phyloP scores from a whole-genome alignment of 2,888 invertebrate species.

The Steinernema scapterisci region DNA sequence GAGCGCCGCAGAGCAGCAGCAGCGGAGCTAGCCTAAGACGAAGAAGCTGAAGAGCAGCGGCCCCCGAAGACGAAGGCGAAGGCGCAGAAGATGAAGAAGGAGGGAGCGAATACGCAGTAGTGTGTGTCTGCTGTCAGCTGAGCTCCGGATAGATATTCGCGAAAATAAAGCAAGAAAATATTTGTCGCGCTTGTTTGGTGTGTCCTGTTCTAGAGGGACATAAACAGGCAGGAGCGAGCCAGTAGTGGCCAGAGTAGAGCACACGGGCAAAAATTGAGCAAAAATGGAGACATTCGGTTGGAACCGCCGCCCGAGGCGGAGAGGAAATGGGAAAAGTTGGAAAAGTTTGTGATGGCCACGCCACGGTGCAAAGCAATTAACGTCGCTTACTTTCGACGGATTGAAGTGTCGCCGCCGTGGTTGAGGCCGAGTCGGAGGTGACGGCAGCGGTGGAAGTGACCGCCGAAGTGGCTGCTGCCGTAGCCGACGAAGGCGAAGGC shows the following conservation, averaged over 20 bases:
- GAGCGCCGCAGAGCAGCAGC: background rate
- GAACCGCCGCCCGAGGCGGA: background rate
- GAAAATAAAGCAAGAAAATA: slow-evolving; percentile 14
- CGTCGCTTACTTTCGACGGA: slow-evolving; percentile 38
- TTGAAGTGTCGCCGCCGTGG: slow-evolving; percentile 30
- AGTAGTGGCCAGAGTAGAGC: too few species aligned
- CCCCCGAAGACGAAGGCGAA: too few species aligned
- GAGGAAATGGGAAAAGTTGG: slow-evolving; percentile 26
- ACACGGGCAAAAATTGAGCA: too few species aligned
- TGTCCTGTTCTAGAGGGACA: too few species aligned
- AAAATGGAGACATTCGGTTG: too few species aligned
- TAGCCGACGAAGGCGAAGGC: background rate
- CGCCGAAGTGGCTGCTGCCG: too few species aligned
- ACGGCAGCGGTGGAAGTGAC: slow-evolving; percentile 31
- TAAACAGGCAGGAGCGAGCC: too few species aligned
- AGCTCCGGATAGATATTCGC: too few species aligned
- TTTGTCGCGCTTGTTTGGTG: background rate
- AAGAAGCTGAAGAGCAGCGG: slow-evolving; percentile 7
- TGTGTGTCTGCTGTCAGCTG: too few species aligned
- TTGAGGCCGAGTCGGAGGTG: slow-evolving; percentile 35
- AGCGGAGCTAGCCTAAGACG: background rate
- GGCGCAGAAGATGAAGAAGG: slow-evolving; percentile 7
- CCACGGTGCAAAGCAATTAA: slow-evolving; percentile 6
- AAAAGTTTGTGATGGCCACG: background rate
- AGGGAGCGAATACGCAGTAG: background rate